Evolutionary conservation across 2,888 invertebrate genomes (phyloP), one percentile per base, ranked within the genome.

Genomic region (Sphaerophoria rueppellii): DNA sequence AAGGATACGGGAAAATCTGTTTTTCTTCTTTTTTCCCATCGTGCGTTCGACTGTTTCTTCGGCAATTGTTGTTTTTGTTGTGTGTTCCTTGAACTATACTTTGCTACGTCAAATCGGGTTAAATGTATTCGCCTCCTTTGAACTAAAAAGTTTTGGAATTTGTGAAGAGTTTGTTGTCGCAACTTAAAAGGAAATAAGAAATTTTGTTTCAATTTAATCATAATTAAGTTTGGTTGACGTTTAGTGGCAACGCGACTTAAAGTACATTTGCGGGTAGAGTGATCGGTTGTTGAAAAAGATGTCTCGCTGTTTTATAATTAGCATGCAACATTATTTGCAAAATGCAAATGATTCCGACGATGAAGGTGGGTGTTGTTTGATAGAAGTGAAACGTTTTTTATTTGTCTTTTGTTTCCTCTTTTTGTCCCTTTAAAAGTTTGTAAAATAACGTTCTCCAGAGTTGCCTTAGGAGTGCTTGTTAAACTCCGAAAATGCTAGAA

Each of bases 291-390:
- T 77, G 76, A 80, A 48, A 48, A 61, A 85, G 9, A 43, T 85
- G 85, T 76, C 76, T 65, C 81, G 76, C 63, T 76, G 80, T 73
- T 85, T 85, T 14, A 80, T 85, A 85, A 85, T 85, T 85, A 81
- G 72, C 70, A 85, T 85, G 85, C 73, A 85, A 69, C 73, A 81
- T 60, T 85, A 81, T 81, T 76, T 85, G 76, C 76, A 77, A 71
- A 73, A 72, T 85, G 81, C 73, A 81, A 52, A 77, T 60, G 57
- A 54, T 57, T 50, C 65, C 43, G 79, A 79, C 70, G 69, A 79
- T 16, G 65, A 54, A 6, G 63, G 54, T 6, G 65, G 57, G 80
- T 71, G 79, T 79, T 81, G 81, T 73, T 24, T 24, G 24, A 24
- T 24, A 24, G 24, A 2, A 24, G 24, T 24, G 24, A 24, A 24